phyloP scores from a whole-genome alignment of 1,140 invertebrate species.

The Phymorhynchus buccinoides region DNA sequence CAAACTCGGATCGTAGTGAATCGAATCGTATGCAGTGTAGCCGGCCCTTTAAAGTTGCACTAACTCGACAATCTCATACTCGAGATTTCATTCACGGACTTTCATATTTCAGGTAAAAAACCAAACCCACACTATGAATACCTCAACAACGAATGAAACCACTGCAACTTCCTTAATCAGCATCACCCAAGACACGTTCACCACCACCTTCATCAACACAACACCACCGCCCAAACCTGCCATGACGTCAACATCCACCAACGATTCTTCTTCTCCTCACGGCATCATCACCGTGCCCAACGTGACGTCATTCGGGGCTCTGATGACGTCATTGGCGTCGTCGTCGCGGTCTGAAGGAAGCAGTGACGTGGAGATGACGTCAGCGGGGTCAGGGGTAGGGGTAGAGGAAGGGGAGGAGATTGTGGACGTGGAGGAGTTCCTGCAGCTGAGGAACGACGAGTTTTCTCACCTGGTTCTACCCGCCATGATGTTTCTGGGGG shows the following conservation, averaged over 20 bases:
- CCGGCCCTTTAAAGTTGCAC: no score
- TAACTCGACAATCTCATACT: no score
- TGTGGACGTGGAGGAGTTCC: constrained; percentile 31
- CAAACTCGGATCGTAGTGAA: no score
- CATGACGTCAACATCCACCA: no score
- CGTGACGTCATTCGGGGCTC: background rate
- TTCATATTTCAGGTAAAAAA: no score
- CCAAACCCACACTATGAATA: no score
- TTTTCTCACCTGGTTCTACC: constrained; percentile 39
- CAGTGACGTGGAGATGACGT: background rate
- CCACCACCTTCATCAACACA: background rate
- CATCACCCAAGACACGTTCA: background rate
- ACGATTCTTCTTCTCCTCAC: background rate
- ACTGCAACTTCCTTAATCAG: background rate
- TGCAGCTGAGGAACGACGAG: constrained; percentile 33
- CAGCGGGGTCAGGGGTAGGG: background rate
- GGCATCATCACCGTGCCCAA: background rate
- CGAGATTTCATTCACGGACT: no score
- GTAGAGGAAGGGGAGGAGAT: no score
- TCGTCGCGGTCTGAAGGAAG: no score
- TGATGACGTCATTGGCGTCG: background rate
- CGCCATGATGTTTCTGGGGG: constrained; percentile 40
- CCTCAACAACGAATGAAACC: no score
- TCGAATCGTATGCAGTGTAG: no score
- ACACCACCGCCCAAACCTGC: background rate